Base-by-base conservation (phyloP, 2,888 invertebrate genomes). In the Tachystola acroxantha region DNA sequence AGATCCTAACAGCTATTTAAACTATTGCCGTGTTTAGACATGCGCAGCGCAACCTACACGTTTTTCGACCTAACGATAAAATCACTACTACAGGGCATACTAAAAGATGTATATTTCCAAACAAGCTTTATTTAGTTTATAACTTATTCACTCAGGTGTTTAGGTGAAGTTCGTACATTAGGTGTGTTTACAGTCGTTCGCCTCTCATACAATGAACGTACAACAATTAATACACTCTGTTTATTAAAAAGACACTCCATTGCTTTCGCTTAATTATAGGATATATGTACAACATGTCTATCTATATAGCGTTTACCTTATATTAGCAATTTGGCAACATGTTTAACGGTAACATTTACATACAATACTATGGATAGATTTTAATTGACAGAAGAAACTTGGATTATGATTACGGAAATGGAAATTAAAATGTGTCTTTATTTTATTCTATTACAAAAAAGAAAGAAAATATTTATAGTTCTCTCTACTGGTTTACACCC, bases 71-170 rank as follows among this genome's bases (percentile, higher is more conserved):
- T n/a, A n/a, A n/a, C n/a, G n/a, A n/a, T n/a, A n/a, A n/a, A n/a
- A n/a, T n/a, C n/a, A n/a, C n/a, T n/a, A n/a, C n/a, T 27, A 7
- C 1, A 24, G 14, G 25, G 32, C 5, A 7, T 33, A 68, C 49
- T 60, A 53, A 71, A 66, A 65, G 45, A 57, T 37, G 7, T 2
- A 34, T 57, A 41, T 79, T n/a, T 82, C 75, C 74, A 84, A 85
- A 86, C 86, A 86, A 85, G 86, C 86, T 84, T 85, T 85, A 84
- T 84, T 85, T 67, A 67, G 50, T 70, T 22, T 53, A 65, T 75
- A 71, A 61, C 65, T 76, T 81, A 84, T 58, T 66, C 64, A 62
- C 59, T 61, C 62, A 71, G 60, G 65, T 64, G 45, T 47, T 71
- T 24, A 24, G 24, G 24, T 24, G 24, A 24, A n/a, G n/a, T n/a